Base-by-base conservation (phyloP, 2,113 vertebrate genomes). In the Xenopus borealis region DNA sequence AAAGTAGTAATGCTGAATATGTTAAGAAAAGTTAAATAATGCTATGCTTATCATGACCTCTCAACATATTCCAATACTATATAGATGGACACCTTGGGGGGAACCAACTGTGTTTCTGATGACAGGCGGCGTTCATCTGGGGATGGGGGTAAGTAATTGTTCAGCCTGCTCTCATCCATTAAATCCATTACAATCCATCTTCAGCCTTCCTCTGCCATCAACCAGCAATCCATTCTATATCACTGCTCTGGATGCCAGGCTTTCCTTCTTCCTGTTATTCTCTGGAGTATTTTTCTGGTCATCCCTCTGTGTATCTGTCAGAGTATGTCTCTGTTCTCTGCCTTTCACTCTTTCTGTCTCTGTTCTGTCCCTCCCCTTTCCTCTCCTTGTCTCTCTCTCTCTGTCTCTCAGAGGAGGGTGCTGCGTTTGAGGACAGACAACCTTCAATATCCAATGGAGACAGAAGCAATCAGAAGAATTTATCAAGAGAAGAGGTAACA, bases 91-190 rank as follows among this genome's bases (percentile, higher is more conserved):
- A 52, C 81, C 33, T 80, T 83, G 19, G 82, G 71, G 45, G 82
- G 78, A 10, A 83, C 79, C 62, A 82, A 79, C 1, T 14, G 79
- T 47, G 82, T 74, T 63, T 72, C 85, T 3, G 85, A 81, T 72
- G 85, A 88, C 57, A 83, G 80, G 30, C 72, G 85, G 3, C 82
- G 85, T 2, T 86, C 88, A 62, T 89, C 88, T 0, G 86, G 87
- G 0, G 88, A 87, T 7, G 83, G 85, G 77, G 88, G 88, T 88
- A 57, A 70, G 61, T 77, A 47, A 61, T 59, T 61, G 62, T 45
- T 20, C 52, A 27, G 46, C 14, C 18, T 61, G 69, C 59, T 12
- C 9, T 67, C 18, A 18, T 62, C 55, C 69, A 47, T 67, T 71
- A 44, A 14, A 18, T 72, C n/a, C 47, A 50, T 69, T 46, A 33